Conservation (phyloP, 2,888 invertebrate species). For the Rhagium mordax region DNA sequence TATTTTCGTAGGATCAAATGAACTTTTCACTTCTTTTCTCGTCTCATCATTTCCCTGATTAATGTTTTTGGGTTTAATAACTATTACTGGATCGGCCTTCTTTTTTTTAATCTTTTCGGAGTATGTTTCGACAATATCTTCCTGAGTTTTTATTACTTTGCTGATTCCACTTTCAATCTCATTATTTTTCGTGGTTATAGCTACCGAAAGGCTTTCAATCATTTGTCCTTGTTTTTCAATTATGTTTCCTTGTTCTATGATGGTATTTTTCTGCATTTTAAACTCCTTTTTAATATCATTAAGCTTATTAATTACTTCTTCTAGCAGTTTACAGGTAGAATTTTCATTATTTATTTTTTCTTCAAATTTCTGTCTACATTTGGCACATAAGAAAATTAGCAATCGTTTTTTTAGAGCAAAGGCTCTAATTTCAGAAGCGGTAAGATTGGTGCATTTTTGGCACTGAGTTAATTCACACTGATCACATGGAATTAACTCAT, state of each 20-base stretch:
- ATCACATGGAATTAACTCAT: background rate
- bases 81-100: background rate
- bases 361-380: background rate
- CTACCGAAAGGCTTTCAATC: background rate
- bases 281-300: background rate
- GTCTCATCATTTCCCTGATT: no score
- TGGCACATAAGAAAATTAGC: background rate
- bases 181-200: background rate
- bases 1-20: background rate
- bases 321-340: background rate
- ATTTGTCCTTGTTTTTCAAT: no score
- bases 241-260: background rate
- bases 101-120: background rate
- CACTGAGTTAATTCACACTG: background rate
- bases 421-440: background rate
- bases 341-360: background rate
- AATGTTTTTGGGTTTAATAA: background rate
- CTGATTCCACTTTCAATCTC: background rate
- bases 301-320: background rate
- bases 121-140: background rate
- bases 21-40: background rate
- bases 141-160: background rate
- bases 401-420: background rate
- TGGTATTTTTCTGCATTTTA: background rate
- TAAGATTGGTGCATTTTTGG: background rate